A percentile compares a stretch with the other conserved stretches of the same genome.
These are phyloP conservation scores for Phrynocephalus versicolor DNA, from an alignment of 2,113 vertebrate species.

Conservation along the genomic window DNA sequence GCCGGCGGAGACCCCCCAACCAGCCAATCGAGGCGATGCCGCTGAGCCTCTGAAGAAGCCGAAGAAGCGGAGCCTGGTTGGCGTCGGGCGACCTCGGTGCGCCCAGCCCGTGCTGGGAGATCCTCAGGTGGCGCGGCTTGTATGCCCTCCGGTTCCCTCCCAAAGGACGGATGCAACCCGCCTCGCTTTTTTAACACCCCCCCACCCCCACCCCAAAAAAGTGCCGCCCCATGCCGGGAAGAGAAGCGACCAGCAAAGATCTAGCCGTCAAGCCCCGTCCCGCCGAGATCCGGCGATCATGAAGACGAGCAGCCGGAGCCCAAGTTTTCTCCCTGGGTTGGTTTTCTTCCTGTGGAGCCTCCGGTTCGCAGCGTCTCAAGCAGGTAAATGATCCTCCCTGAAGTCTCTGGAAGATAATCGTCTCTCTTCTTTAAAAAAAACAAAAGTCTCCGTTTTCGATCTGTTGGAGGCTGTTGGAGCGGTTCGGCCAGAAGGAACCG, in stretches of 20 bases:
- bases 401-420: not conserved
- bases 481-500: not conserved
- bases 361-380: conserved; percentile 2
- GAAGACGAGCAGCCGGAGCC: not conserved
- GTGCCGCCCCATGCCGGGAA: not conserved
- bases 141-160: not conserved
- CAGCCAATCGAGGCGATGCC: too few relatives aligned
- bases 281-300: not conserved
- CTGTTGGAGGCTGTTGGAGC: not conserved
- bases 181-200: not conserved
- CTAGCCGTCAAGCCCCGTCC: not conserved
- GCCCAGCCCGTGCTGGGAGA: too few relatives aligned
- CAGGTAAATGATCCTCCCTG: not conserved
- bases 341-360: not conserved
- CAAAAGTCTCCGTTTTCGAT: too few relatives aligned
- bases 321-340: not conserved
- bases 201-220: too few relatives aligned
- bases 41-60: not conserved
- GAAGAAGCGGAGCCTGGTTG: not conserved
- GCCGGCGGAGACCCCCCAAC: too few relatives aligned
- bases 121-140: not conserved
- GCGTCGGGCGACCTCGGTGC: too few relatives aligned
- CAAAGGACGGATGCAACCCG: not conserved
- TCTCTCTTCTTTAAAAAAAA: too few relatives aligned
- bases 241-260: not conserved